Conservation (phyloP, 2,797 vertebrate genomes). For the Sebastes iracundus region DNA sequence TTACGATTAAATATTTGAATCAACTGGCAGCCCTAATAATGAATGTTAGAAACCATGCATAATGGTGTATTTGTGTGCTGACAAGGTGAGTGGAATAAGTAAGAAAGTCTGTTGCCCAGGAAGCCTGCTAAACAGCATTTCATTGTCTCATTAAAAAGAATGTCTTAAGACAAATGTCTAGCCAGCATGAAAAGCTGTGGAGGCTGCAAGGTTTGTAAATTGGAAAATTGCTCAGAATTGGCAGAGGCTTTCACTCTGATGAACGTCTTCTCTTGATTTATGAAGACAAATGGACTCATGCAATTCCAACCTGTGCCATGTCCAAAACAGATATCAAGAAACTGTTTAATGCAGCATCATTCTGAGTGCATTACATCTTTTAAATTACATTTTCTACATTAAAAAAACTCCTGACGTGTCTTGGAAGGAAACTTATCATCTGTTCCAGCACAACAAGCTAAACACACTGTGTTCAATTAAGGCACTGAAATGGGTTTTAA, state of each 20-base stretch:
- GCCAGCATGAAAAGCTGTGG: slow-evolving; percentile 16
- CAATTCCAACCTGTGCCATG: neutral
- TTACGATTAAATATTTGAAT: too few relatives aligned
- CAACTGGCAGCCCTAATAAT: too few relatives aligned
- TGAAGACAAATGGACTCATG: slow-evolving; percentile 8
- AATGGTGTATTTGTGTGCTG: neutral
- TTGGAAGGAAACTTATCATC: slow-evolving; percentile 6
- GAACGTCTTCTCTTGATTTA: neutral
- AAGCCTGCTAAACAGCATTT: neutral
- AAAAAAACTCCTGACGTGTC: neutral
- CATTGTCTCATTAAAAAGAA: neutral
- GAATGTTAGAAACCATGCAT: neutral
- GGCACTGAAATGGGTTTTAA: neutral
- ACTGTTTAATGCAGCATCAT: neutral
- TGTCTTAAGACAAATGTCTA: neutral
- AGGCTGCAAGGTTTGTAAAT: slow-evolving; percentile 3
- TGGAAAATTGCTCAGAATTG: neutral
- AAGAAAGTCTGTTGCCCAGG: neutral
- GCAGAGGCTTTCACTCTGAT: neutral
- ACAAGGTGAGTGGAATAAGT: neutral
- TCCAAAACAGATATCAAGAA: neutral
- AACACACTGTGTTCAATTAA: neutral
- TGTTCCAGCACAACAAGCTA: neutral
- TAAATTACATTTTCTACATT: neutral
- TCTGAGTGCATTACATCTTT: neutral